phyloP scores from a whole-genome alignment of 2,888 invertebrate genomes.

The Phlogophora meticulosa region DNA sequence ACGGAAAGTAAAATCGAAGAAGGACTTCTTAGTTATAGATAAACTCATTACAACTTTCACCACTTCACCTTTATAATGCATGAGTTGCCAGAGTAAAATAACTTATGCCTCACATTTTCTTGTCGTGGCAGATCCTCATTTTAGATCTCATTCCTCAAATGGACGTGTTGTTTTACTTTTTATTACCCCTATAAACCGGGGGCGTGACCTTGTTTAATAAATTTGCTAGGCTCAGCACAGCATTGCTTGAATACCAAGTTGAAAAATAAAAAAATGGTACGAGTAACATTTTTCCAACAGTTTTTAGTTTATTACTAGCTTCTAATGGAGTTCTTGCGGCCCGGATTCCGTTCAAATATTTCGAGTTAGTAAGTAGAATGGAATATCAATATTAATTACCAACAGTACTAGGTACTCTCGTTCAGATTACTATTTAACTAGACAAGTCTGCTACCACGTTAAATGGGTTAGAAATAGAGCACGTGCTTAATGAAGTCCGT shows the following conservation, averaged over 20 bases:
- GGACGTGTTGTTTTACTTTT: conserved; percentile 87
- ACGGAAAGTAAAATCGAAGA: conserved; percentile 36
- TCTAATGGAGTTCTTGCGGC: background rate
- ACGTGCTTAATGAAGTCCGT: background rate
- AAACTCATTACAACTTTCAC: conserved; percentile 64
- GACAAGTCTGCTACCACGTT: background rate
- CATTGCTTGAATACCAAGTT: conserved; percentile 79
- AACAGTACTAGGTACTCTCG: conserved; percentile 5
- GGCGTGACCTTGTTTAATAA: conserved; percentile 83
- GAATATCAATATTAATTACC: conserved; percentile 14
- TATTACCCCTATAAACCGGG: conserved; percentile 83
- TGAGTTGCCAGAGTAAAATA: conserved; percentile 52
- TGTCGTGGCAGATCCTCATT: conserved; percentile 76
- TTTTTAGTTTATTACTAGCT: conserved; percentile 22
- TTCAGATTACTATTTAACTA: conserved; percentile 16
- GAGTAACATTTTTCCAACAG: conserved; percentile 27
- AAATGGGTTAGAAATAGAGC: background rate
- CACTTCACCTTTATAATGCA: conserved; percentile 52
- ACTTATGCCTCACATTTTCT: conserved; percentile 64
- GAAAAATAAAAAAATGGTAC: conserved; percentile 55
- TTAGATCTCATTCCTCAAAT: conserved; percentile 85
- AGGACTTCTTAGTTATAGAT: conserved; percentile 60
- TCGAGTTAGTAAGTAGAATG: background rate
- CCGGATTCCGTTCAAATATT: background rate
- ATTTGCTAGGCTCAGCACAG: conserved; percentile 69